A percentile compares a stretch with the other conserved stretches of the same genome.
Conservation (phyloP, 2,888 invertebrate species). For the Drosophila monieri region DNA sequence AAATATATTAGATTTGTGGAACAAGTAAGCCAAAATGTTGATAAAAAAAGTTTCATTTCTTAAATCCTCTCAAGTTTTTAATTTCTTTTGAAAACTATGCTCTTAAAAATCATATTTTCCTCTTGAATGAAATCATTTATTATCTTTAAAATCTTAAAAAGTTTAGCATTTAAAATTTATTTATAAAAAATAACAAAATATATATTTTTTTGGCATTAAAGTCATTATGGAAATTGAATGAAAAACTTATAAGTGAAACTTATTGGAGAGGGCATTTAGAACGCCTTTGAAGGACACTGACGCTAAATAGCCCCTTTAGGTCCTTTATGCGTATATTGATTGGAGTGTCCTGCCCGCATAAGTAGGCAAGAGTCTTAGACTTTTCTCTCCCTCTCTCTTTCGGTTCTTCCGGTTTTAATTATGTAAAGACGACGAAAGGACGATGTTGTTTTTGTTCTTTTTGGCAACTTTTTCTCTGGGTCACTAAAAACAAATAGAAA, state of each 20-base stretch:
- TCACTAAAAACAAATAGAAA: conserved; percentile 9
- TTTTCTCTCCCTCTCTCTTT: background rate
- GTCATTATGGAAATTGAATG: conserved; percentile 1
- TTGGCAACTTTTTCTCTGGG: conserved; percentile 5
- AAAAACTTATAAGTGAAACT: background rate
- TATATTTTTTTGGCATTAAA: background rate
- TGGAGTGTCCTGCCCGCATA: conserved; percentile 29
- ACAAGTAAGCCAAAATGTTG: too few relatives aligned
- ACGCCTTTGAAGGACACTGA: conserved; percentile 1
- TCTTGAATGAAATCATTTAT: too few relatives aligned
- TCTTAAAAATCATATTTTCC: too few relatives aligned
- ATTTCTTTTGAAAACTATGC: too few relatives aligned
- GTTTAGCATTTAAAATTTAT: background rate
- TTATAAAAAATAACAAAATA: background rate
- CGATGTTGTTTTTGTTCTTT: background rate
- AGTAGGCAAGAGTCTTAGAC: conserved; percentile 33
- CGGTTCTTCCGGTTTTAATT: conserved; percentile 35
- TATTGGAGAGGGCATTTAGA: background rate
- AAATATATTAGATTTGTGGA: too few relatives aligned
- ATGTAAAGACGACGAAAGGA: conserved; percentile 19
- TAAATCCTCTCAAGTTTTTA: too few relatives aligned
- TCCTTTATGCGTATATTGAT: conserved; percentile 24
- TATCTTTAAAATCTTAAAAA: background rate
- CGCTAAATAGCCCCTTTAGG: background rate
- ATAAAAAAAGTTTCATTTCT: too few relatives aligned